These are phyloP conservation scores for Gymnocheta viridis DNA, from an alignment of 2,888 invertebrate species.

Conservation along the genomic window DNA sequence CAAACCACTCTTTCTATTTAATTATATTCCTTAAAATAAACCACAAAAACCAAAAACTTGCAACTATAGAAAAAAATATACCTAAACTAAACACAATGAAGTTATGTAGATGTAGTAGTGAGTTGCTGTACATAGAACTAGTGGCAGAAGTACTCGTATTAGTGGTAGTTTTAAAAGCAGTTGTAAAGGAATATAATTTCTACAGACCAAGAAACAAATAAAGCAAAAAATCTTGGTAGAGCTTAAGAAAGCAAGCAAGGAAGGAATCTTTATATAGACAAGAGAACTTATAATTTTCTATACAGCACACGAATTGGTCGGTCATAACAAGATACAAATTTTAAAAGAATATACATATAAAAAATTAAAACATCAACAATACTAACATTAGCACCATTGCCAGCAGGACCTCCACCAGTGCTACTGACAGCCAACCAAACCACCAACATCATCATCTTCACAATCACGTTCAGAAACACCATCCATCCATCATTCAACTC, in stretches of 20 bases:
- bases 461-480: constrained; percentile 32
- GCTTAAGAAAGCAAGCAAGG: constrained; percentile 26
- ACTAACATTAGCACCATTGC: constrained; percentile 16
- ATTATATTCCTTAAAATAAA: constrained; percentile 67
- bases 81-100: constrained; percentile 37
- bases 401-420: not conserved
- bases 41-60: constrained; percentile 61
- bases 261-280: constrained; percentile 26
- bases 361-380: constrained; percentile 31
- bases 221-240: constrained; percentile 11
- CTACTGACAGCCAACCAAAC: not conserved
- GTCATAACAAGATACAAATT: constrained; percentile 23
- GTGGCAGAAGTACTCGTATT: not conserved
- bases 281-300: constrained; percentile 26
- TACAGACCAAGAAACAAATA: constrained; percentile 22
- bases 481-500: constrained; percentile 29
- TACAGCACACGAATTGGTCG: constrained; percentile 50
- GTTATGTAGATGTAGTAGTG: not conserved
- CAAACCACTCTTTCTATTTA: constrained; percentile 64
- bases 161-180: not conserved
- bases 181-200: not conserved
- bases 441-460: constrained; percentile 3
- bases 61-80: constrained; percentile 8
- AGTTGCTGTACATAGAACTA: not conserved
- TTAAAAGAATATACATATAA: not conserved